These are phyloP conservation scores for Podotricha telesiphe DNA, from an alignment of 2,888 invertebrate species.

Conservation along the genomic window DNA sequence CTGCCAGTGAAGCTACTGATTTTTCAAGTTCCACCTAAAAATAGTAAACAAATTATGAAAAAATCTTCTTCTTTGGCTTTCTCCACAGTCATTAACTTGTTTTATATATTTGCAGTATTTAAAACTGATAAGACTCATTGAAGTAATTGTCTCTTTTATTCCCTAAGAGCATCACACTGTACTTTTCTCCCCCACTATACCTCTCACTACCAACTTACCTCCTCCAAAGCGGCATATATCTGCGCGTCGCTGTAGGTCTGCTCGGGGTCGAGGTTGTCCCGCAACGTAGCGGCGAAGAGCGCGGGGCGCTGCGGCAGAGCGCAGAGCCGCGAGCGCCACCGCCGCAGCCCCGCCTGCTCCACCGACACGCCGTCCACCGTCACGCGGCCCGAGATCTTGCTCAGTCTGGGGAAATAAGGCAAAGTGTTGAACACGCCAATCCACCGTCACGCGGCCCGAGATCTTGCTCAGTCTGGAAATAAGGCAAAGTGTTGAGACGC, in stretches of 20 bases:
- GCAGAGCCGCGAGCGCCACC: slow-evolving; percentile 82
- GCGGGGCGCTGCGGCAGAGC: slow-evolving; percentile 89
- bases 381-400: slow-evolving; percentile 69
- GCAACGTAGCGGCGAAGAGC: slow-evolving; percentile 89
- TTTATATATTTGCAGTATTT: too few species aligned
- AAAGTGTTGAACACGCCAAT: too few species aligned
- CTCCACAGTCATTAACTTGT: too few species aligned
- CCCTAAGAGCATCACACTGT: too few species aligned
- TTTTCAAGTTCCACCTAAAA: slow-evolving; percentile 86
- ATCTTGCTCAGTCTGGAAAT: too few species aligned
- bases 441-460: too few species aligned
- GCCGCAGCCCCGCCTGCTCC: slow-evolving; percentile 76
- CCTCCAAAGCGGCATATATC: slow-evolving; percentile 88
- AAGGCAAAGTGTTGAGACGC: too few species aligned
- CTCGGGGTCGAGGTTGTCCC: slow-evolving; percentile 91
- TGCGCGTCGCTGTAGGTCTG: slow-evolving; percentile 85
- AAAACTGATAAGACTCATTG: too few species aligned
- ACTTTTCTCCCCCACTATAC: too few species aligned
- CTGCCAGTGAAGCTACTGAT: slow-evolving; percentile 78
- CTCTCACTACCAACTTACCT: slow-evolving; percentile 64
- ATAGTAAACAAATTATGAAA: background rate
- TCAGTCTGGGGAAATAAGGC: slow-evolving; percentile 63
- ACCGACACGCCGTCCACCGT: slow-evolving; percentile 74
- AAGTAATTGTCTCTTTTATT: too few species aligned
- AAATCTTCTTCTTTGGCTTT: too few species aligned